Evolutionary conservation across 2,113 vertebrate species (phyloP).

Genomic region (Pogona vitticeps): DNA sequence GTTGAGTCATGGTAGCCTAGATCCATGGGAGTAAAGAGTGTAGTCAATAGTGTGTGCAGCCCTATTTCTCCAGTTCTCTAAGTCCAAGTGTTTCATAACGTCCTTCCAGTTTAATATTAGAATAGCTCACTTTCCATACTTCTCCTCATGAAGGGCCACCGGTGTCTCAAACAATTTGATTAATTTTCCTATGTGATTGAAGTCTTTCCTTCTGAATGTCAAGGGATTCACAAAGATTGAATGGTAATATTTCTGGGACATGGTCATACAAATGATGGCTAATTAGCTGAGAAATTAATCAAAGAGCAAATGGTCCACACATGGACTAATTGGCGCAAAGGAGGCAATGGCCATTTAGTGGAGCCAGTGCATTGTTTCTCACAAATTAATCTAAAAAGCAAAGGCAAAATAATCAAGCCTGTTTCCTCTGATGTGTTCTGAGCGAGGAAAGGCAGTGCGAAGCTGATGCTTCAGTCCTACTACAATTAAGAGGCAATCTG

Average conservation of each 20-base stretch:
- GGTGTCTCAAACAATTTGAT: neutral
- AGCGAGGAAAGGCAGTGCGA: neutral
- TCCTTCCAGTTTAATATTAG: neutral
- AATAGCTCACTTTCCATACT: neutral
- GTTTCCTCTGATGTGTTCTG: neutral
- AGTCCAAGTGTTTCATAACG: neutral
- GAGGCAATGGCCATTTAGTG: slow-evolving; percentile 52
- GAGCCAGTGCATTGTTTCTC: slow-evolving; percentile 26
- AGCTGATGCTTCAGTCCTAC: neutral
- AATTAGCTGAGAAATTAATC: slow-evolving; percentile 60
- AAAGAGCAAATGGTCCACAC: slow-evolving; percentile 34
- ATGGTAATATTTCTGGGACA: slow-evolving; percentile 48
- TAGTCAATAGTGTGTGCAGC: too few species aligned
- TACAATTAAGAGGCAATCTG: too few species aligned
- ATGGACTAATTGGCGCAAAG: slow-evolving; percentile 49
- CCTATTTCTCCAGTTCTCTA: neutral
- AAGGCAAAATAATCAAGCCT: neutral
- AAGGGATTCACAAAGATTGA: slow-evolving; percentile 27
- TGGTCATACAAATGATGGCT: slow-evolving; percentile 46
- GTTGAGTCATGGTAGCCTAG: too few species aligned
- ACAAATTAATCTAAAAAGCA: slow-evolving; percentile 19
- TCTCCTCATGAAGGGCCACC: neutral
- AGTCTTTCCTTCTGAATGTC: slow-evolving; percentile 46
- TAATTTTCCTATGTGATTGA: slow-evolving; percentile 8
- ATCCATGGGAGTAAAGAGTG: too few species aligned